phyloP scores from a whole-genome alignment of 2,113 vertebrate genomes.

The Notarius quadriscutis region DNA sequence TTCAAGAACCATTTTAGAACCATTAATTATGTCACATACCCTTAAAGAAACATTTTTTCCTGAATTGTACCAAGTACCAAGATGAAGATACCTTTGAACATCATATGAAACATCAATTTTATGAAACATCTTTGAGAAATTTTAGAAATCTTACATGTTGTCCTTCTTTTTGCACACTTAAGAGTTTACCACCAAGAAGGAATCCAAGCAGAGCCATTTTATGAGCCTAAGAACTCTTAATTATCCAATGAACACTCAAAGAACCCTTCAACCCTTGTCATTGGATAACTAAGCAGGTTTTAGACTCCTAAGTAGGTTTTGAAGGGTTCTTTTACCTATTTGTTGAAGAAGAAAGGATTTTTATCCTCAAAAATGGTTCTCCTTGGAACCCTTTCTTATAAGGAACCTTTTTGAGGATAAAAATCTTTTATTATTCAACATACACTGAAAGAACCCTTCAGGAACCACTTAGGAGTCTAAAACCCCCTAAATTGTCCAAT shows the following conservation, averaged over 20 bases:
- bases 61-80: not conserved
- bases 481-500: not conserved
- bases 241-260: not conserved
- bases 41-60: not conserved
- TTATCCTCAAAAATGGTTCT: not conserved
- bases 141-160: too few relatives aligned
- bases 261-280: not conserved
- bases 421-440: not conserved
- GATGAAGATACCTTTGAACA: not conserved
- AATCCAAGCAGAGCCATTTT: not conserved
- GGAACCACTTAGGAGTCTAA: not conserved
- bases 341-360: not conserved
- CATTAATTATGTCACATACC: not conserved
- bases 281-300: too few relatives aligned
- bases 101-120: not conserved
- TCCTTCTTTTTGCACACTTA: not conserved
- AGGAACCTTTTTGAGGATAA: not conserved
- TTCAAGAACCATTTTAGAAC: not conserved
- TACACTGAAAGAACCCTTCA: too few relatives aligned
- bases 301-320: not conserved
- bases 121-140: not conserved
- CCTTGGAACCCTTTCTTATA: not conserved
- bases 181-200: not conserved
- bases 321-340: too few relatives aligned
- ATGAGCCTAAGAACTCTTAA: not conserved